phyloP scores from a whole-genome alignment of 2,888 invertebrate genomes.

The Aethes cnicana region DNA sequence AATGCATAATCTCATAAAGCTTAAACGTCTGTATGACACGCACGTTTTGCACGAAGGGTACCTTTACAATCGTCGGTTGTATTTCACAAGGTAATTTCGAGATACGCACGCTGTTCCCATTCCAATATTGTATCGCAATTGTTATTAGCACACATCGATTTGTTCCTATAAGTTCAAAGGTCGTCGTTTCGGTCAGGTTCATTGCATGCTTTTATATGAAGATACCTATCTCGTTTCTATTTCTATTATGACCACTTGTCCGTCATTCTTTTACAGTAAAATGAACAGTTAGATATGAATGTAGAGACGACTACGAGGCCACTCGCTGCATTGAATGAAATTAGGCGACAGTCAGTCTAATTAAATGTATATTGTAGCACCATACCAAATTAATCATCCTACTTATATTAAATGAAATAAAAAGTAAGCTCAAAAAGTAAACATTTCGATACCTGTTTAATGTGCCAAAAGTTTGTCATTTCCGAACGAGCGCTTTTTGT shows the following conservation, averaged over 20 bases:
- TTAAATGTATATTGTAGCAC: no score
- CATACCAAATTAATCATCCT: no score
- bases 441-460: no score
- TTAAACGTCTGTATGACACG: slow-evolving; percentile 24
- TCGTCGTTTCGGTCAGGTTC: slow-evolving; percentile 29
- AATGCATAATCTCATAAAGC: slow-evolving; percentile 19
- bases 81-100: slow-evolving; percentile 30
- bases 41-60: slow-evolving; percentile 16
- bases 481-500: no score
- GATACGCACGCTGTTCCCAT: slow-evolving; percentile 28
- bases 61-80: slow-evolving; percentile 17
- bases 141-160: slow-evolving; percentile 31
- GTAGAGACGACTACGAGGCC: slow-evolving; percentile 10
- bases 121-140: slow-evolving; percentile 27
- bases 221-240: slow-evolving; percentile 26
- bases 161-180: slow-evolving; percentile 32
- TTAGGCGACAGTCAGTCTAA: slow-evolving; percentile 3
- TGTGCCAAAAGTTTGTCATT: no score
- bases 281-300: slow-evolving; percentile 21
- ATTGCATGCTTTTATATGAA: slow-evolving; percentile 27
- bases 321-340: slow-evolving; percentile 9
- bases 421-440: no score
- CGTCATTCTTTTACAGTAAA: slow-evolving; percentile 22
- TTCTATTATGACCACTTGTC: slow-evolving; percentile 25
- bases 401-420: no score